Percentiles rank a stretch among this genome's conserved stretches.
Conservation (phyloP, 2,113 vertebrate genomes). For the Ciconia stormi region DNA sequence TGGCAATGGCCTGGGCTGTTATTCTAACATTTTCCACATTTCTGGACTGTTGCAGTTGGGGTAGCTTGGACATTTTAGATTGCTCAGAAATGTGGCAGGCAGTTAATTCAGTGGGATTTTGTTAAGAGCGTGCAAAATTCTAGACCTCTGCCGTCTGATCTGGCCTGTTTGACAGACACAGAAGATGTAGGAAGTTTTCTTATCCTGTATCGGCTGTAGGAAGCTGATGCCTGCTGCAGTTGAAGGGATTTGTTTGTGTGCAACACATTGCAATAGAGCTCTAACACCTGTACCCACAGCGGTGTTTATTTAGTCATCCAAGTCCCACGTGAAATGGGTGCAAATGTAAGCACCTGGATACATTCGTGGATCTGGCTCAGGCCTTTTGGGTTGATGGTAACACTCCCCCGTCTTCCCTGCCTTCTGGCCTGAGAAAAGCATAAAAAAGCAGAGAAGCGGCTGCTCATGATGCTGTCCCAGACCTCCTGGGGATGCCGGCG, state of each 20-base stretch:
- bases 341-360: not conserved
- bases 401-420: not conserved
- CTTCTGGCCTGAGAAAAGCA: not conserved
- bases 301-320: not conserved
- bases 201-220: fast-evolving
- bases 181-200: not conserved
- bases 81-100: no score
- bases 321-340: fast-evolving
- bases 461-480: not conserved
- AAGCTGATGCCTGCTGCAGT: not conserved
- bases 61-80: no score
- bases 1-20: no score
- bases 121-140: not conserved
- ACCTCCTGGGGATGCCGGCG: not conserved
- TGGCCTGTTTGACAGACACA: not conserved
- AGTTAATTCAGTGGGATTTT: no score
- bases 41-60: no score
- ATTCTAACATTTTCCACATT: no score
- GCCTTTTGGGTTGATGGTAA: not conserved
- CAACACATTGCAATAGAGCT: not conserved
- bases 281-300: not conserved
- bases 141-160: not conserved
- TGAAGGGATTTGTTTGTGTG: not conserved
- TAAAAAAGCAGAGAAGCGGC: not conserved
- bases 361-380: not conserved